Percentiles rank a stretch among this genome's conserved stretches.
These are phyloP conservation scores for Oeneis ivallda DNA, from an alignment of 2,888 invertebrate species.

Conservation along the genomic window DNA sequence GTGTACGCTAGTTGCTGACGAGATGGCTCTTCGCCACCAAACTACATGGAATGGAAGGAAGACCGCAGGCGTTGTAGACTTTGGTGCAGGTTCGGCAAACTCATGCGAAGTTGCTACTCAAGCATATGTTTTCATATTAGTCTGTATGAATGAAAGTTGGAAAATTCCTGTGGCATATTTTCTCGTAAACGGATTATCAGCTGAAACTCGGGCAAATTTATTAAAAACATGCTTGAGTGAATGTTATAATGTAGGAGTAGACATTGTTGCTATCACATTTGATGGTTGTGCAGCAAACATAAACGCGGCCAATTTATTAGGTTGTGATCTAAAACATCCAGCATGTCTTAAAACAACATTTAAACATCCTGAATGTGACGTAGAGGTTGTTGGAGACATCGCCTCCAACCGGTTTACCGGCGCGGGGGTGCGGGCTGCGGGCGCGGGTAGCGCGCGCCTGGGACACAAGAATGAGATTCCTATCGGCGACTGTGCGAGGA, in stretches of 20 bases:
- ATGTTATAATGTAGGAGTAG: too few relatives aligned
- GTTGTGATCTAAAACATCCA: constrained; percentile 23
- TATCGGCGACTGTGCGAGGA: too few relatives aligned
- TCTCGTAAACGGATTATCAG: constrained; percentile 33
- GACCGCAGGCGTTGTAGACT: constrained; percentile 8
- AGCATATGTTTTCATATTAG: constrained; percentile 33
- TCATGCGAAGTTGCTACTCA: constrained; percentile 36
- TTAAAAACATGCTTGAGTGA: too few relatives aligned
- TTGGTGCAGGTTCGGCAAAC: neutral
- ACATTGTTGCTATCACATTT: too few relatives aligned
- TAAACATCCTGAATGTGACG: constrained; percentile 33
- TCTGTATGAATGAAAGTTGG: constrained; percentile 38
- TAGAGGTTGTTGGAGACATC: too few relatives aligned
- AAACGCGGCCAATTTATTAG: constrained; percentile 28
- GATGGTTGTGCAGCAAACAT: constrained; percentile 27
- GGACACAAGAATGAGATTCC: too few relatives aligned
- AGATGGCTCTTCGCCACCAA: constrained; percentile 37
- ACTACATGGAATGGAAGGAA: constrained; percentile 35
- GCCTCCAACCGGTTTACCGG: too few relatives aligned
- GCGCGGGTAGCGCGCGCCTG: too few relatives aligned
- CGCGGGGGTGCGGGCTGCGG: too few relatives aligned
- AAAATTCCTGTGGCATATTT: constrained; percentile 36
- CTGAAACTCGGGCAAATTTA: constrained; percentile 30
- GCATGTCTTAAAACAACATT: constrained; percentile 28
- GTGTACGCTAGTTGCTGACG: constrained; percentile 35